phyloP scores from a whole-genome alignment of 1,140 invertebrate genomes.

The Pararge aegeria region DNA sequence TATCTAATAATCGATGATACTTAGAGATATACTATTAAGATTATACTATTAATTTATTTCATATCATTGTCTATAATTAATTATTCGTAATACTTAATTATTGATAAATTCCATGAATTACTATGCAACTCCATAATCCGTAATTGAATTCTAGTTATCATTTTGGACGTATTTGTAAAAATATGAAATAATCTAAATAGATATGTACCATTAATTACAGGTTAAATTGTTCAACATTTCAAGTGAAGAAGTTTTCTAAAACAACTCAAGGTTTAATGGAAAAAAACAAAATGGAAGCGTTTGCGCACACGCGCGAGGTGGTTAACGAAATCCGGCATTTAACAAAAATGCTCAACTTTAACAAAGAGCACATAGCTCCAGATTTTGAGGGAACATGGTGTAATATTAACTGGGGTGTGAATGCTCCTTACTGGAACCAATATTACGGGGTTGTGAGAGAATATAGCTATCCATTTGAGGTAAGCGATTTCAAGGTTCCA shows the following conservation, averaged over 20 bases:
- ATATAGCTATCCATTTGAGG: slow-evolving; percentile 69
- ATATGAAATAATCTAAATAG: no score
- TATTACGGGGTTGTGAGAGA: slow-evolving; percentile 66
- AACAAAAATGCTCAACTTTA: slow-evolving; percentile 56
- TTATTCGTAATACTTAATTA: no score
- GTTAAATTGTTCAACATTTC: slow-evolving; percentile 59
- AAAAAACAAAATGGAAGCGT: slow-evolving; percentile 52
- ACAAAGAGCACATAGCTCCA: slow-evolving; percentile 32
- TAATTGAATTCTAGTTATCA: no score
- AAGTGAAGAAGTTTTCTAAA: slow-evolving; percentile 66
- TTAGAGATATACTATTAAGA: no score
- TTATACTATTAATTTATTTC: no score
- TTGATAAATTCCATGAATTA: no score
- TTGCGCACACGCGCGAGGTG: slow-evolving; percentile 51
- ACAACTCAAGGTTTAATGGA: slow-evolving; percentile 58
- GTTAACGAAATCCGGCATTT: slow-evolving; percentile 58
- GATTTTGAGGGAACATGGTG: slow-evolving; percentile 40
- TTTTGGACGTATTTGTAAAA: no score
- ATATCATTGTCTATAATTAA: no score
- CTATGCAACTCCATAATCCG: no score
- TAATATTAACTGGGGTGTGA: slow-evolving; percentile 70
- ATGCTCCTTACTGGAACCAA: slow-evolving; percentile 72
- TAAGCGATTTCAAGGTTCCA: slow-evolving; percentile 27
- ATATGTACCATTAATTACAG: slow-evolving; percentile 45
- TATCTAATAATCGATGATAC: no score